Percentiles rank a stretch among this genome's conserved stretches.
These are phyloP conservation scores for Menidia menidia DNA, from an alignment of 2,797 vertebrate species.

Conservation along the genomic window DNA sequence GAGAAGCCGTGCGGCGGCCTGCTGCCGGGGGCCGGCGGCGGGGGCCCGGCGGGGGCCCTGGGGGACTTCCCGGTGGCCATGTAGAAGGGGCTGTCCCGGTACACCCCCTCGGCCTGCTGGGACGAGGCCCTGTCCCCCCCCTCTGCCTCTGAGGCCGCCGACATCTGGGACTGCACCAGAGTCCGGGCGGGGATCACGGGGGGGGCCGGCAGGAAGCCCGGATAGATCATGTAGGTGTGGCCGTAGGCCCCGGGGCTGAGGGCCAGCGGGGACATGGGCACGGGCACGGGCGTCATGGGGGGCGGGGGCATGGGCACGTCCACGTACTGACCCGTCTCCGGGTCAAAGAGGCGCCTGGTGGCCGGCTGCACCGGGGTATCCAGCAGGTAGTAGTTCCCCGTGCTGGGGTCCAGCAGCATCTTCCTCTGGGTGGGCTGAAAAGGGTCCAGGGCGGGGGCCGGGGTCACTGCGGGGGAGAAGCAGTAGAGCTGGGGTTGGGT, in stretches of 20 bases:
- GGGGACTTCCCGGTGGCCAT: slow-evolving; percentile 83
- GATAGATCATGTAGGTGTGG: slow-evolving; percentile 94
- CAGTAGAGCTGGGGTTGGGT: slow-evolving; percentile 84
- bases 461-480: slow-evolving; percentile 83
- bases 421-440: slow-evolving; percentile 91
- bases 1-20: slow-evolving; percentile 56
- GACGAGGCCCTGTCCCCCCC: slow-evolving; percentile 54
- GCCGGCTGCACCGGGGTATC: slow-evolving; percentile 89
- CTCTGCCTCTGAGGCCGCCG: slow-evolving; percentile 67
- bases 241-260: slow-evolving; percentile 88
- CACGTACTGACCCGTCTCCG: slow-evolving; percentile 95
- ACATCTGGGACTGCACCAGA: slow-evolving; percentile 77
- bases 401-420: slow-evolving; percentile 94
- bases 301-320: slow-evolving; percentile 89
- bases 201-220: slow-evolving; percentile 81
- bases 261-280: slow-evolving; percentile 85
- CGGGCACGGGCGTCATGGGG: slow-evolving; percentile 75
- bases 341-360: slow-evolving; percentile 92
- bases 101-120: slow-evolving; percentile 73
- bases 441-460: slow-evolving; percentile 76
- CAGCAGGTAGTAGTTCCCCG: slow-evolving; percentile 94
- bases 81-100: slow-evolving; percentile 90
- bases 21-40: slow-evolving; percentile 57
- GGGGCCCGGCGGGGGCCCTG: slow-evolving; percentile 38
- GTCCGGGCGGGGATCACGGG: slow-evolving; percentile 81